These are phyloP conservation scores for Numenius arquata DNA, from an alignment of 2,113 vertebrate genomes.

Conservation along the genomic window DNA sequence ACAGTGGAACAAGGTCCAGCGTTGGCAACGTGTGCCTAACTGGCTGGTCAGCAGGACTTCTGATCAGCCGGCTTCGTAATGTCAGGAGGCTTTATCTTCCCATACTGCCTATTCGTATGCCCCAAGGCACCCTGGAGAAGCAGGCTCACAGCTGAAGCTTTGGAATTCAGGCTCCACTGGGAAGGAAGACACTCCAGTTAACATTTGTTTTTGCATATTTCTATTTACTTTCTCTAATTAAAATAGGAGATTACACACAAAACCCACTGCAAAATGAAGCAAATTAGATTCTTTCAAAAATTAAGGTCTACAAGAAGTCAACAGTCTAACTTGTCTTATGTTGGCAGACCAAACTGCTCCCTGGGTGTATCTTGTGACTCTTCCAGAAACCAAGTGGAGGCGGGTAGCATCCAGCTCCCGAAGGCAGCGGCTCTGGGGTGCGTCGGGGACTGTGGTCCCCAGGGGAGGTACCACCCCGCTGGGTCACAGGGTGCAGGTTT, in stretches of 20 bases:
- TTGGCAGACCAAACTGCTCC: not conserved
- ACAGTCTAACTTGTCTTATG: not conserved
- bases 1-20: not conserved
- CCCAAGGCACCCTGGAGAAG: accelerated
- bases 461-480: not conserved
- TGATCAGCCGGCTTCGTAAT: not conserved
- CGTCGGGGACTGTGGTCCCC: not conserved
- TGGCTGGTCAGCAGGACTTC: not conserved
- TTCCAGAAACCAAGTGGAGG: not conserved
- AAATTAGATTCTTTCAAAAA: not conserved
- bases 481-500: not conserved
- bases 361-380: not conserved
- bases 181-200: not conserved
- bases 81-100: not conserved
- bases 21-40: not conserved
- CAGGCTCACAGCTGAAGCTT: not conserved
- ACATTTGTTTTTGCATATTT: not conserved
- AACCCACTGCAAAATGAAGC: not conserved
- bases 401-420: not conserved
- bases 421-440: not conserved
- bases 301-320: not conserved
- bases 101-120: accelerated
- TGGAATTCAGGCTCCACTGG: not conserved
- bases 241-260: not conserved
- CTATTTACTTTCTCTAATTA: not conserved